Evolutionary conservation across 2,113 vertebrate genomes (phyloP), one percentile per base, ranked within the genome.

Genomic region (Triplophysa rosa): DNA sequence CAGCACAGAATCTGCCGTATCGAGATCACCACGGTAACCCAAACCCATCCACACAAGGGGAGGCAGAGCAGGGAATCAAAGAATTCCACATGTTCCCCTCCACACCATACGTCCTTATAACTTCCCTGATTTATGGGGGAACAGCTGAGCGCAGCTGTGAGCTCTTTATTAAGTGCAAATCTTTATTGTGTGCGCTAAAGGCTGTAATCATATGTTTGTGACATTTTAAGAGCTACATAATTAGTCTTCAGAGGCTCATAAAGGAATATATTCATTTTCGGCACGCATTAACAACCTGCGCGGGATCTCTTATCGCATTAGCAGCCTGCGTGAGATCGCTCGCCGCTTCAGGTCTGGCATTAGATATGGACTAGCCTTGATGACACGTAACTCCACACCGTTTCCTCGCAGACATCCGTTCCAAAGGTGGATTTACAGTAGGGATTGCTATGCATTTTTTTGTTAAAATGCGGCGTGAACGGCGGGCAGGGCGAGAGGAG

Each of bases 91-190:
- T 72, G 68, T 47, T 80, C 63, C 71, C 61, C 63, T 77, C 52
- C 74, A 68, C 64, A 64, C 65, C 17, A 21, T 11, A 23, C 61
- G 64, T 69, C 56, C 42, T 23, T 68, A 72, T 78, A 77, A 82
- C 63, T 42, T 37, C 45, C 23, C 26, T 47, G 56, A 74, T 78
- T 73, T 72, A 66, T 66, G 12, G 61, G 61, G 26, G 54, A 63
- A 63, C 68, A 80, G 78, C 67, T 73, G 67, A 77, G 68, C 67
- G 40, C 14, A 21, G 59, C 77, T 78, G 69, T 74, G 72, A 63
- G 72, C 37, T 82, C 77, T 82, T 66, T 71, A n/a, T 78, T 42
- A 66, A 78, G 37, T 61, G 56, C 62, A 82, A 77, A 77, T 71
- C 49, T 70, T 70, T 67, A 77, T 63, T 49, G 75, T 69, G 72